These are phyloP conservation scores for Apodemia mormo DNA, from an alignment of 2,888 invertebrate species.

Conservation along the genomic window DNA sequence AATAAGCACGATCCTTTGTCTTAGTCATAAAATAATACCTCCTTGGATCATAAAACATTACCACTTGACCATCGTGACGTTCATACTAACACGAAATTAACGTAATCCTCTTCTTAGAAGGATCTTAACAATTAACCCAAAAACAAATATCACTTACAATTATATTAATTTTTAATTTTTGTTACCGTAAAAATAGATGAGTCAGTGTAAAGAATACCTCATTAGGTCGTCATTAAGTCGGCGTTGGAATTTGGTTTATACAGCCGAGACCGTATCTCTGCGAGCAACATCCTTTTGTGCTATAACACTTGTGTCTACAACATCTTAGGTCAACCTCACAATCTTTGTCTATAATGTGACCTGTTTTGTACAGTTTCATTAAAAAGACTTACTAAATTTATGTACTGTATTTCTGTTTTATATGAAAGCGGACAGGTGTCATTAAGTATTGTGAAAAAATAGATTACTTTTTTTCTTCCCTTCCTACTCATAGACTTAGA, in stretches of 20 bases:
- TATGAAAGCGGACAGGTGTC: too few relatives aligned
- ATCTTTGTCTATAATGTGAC: constrained; percentile 10
- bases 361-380: not conserved
- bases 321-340: constrained; percentile 33
- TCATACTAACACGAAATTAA: too few relatives aligned
- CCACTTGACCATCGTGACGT: too few relatives aligned
- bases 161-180: constrained; percentile 9
- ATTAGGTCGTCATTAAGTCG: constrained; percentile 60
- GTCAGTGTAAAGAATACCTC: constrained; percentile 45
- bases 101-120: constrained; percentile 1
- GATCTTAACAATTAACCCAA: constrained; percentile 10
- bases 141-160: constrained; percentile 15
- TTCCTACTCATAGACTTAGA: too few relatives aligned
- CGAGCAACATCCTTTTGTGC: constrained; percentile 61
- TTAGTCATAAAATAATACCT: too few relatives aligned
- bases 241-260: constrained; percentile 60
- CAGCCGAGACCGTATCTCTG: constrained; percentile 60
- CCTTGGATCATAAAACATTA: too few relatives aligned
- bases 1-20: too few relatives aligned
- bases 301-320: constrained; percentile 61
- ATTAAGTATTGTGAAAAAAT: too few relatives aligned
- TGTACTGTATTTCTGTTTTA: too few relatives aligned
- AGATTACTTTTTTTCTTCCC: too few relatives aligned
- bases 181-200: constrained; percentile 7
- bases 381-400: not conserved